These are phyloP conservation scores for Cydia pomonella DNA, from an alignment of 1,140 invertebrate genomes.

Conservation along the genomic window DNA sequence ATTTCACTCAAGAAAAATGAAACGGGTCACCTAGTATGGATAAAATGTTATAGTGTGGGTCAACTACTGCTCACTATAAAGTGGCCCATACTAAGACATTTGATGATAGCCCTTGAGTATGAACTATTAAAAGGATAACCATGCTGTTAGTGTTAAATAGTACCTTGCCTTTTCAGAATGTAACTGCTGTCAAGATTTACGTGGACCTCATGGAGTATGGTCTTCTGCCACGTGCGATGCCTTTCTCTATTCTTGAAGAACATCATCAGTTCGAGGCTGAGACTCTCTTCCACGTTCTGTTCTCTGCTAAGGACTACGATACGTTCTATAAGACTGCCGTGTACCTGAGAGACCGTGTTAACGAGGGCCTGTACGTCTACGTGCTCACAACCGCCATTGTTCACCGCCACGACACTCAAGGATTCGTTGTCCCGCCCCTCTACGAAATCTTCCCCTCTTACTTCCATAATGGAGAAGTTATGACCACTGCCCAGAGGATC, in stretches of 20 bases:
- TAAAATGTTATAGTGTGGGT: no score
- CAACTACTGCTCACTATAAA: no score
- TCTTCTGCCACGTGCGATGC: constrained; percentile 79
- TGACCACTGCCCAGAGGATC: constrained; percentile 81
- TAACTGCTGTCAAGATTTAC: constrained; percentile 81
- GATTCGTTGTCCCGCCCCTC: constrained; percentile 82
- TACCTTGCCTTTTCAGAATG: constrained; percentile 72
- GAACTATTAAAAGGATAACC: no score
- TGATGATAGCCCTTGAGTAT: no score
- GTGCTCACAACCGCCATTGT: constrained; percentile 81
- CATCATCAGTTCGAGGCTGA: constrained; percentile 81
- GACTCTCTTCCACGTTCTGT: constrained; percentile 84
- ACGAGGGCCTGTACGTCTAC: constrained; percentile 83
- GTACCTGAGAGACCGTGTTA: constrained; percentile 82
- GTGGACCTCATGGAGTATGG: constrained; percentile 77
- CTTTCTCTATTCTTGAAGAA: constrained; percentile 82
- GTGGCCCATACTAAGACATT: no score
- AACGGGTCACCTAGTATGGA: no score
- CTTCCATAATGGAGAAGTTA: constrained; percentile 82
- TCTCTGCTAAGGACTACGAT: constrained; percentile 83
- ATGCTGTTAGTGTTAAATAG: constrained; percentile 7
- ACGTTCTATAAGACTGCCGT: constrained; percentile 82
- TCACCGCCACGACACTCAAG: constrained; percentile 82
- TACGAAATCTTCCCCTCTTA: constrained; percentile 85
- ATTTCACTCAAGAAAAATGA: neutral